Percentiles rank a stretch among this genome's conserved stretches.
phyloP scores from a whole-genome alignment of 2,113 vertebrate genomes.

The Atractosteus spatula region DNA sequence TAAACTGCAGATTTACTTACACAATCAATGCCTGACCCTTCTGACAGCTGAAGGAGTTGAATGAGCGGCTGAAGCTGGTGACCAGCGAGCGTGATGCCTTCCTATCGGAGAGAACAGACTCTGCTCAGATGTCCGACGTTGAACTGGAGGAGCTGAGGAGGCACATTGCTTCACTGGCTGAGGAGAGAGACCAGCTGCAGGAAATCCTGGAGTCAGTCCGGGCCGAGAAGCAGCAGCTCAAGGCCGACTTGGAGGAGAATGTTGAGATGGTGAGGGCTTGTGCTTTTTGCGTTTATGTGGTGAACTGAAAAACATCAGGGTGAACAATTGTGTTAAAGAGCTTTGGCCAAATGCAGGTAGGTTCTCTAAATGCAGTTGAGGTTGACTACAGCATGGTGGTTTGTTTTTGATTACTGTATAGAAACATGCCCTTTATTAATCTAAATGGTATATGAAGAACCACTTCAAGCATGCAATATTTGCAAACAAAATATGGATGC shows the following conservation, averaged over 20 bases:
- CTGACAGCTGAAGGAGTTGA: neutral
- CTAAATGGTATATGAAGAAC: no score
- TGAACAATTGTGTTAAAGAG: no score
- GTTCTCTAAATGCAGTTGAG: no score
- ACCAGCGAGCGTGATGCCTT: constrained; percentile 36
- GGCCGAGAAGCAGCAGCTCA: constrained; percentile 20
- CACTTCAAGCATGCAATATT: no score
- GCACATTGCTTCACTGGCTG: neutral
- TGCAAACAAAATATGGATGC: no score
- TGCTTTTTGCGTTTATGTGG: no score
- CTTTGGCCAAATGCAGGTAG: no score
- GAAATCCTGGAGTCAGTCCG: neutral
- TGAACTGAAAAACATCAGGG: no score
- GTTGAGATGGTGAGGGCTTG: neutral
- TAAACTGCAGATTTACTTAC: no score
- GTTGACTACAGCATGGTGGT: no score
- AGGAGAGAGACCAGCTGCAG: constrained; percentile 24
- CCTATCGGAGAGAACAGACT: constrained; percentile 45
- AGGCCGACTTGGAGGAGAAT: constrained; percentile 21
- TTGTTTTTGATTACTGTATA: no score
- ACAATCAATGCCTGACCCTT: neutral
- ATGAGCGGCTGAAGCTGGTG: constrained; percentile 36
- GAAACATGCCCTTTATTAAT: no score
- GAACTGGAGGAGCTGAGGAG: neutral
- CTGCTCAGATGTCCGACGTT: constrained; percentile 45